Evolutionary conservation across 2,113 vertebrate species (phyloP).

Genomic region (Xenopus tropicalis): DNA sequence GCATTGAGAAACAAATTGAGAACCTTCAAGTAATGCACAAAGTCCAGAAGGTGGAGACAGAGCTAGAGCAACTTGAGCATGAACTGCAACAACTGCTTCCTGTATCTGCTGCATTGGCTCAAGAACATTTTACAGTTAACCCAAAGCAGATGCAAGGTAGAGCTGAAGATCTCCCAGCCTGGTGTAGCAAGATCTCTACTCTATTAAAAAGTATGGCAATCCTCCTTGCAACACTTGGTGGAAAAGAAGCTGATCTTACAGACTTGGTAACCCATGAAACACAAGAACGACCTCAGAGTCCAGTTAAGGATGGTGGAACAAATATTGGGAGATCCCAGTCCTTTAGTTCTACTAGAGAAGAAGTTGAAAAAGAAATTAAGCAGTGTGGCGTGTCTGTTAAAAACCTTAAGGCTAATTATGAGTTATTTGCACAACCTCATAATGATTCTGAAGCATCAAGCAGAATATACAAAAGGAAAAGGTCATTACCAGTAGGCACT

Average conservation of each 20-base stretch:
- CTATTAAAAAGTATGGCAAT: conserved; percentile 78
- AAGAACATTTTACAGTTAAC: conserved; percentile 74
- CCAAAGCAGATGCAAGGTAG: conserved; percentile 80
- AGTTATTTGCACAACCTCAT: conserved; percentile 62
- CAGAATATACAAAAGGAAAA: conserved; percentile 70
- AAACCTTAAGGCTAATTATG: conserved; percentile 88
- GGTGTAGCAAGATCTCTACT: conserved; percentile 78
- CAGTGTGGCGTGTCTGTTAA: conserved; percentile 89
- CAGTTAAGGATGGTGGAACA: conserved; percentile 42
- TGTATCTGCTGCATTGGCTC: conserved; percentile 64
- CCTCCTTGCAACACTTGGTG: conserved; percentile 72
- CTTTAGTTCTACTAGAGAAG: conserved; percentile 80
- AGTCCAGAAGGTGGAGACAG: conserved; percentile 77
- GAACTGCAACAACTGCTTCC: conserved; percentile 79
- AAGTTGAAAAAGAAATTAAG: conserved; percentile 85
- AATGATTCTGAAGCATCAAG: conserved; percentile 47
- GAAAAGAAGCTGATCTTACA: conserved; percentile 70
- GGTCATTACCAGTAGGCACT: conserved; percentile 63
- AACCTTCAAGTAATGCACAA: conserved; percentile 92
- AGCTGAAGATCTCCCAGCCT: conserved; percentile 74
- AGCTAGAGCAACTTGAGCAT: conserved; percentile 71
- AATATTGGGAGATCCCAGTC: conserved; percentile 79
- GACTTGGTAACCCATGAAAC: conserved; percentile 56
- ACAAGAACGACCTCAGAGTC: conserved; percentile 41
- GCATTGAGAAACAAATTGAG: conserved; percentile 90